Evolutionary conservation across 1,140 invertebrate species (phyloP).

Genomic region (Oncopodura yosiiana): DNA sequence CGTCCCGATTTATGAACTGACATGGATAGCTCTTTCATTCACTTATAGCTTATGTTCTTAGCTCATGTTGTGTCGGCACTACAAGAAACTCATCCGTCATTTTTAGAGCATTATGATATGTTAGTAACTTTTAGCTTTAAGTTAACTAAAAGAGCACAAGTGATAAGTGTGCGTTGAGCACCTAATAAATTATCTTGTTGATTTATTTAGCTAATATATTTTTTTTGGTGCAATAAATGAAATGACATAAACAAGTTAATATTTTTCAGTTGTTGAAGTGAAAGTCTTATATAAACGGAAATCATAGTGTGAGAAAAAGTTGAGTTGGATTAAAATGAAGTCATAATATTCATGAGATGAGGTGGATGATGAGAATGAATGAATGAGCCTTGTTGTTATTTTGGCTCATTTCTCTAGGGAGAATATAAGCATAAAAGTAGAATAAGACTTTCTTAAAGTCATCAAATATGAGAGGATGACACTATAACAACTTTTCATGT

Average conservation of each 20-base stretch:
- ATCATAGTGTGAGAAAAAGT: background rate
- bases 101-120: background rate
- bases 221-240: too few relatives aligned
- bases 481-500: too few relatives aligned
- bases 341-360: constrained; percentile 17
- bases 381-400: background rate
- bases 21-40: constrained; percentile 2
- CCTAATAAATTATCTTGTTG: too few relatives aligned
- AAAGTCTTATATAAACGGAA: background rate
- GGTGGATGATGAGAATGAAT: constrained; percentile 11
- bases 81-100: constrained; percentile 21
- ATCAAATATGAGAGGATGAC: too few relatives aligned
- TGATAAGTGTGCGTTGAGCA: too few relatives aligned
- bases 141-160: too few relatives aligned
- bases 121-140: too few relatives aligned
- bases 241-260: too few relatives aligned
- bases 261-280: background rate
- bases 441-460: too few relatives aligned
- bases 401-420: too few relatives aligned
- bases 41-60: background rate
- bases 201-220: too few relatives aligned
- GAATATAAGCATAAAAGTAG: too few relatives aligned
- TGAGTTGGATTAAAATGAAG: constrained; percentile 1
- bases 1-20: constrained; percentile 22
- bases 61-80: background rate